Evolutionary conservation across 92 coral and sea anemone species (phyloP).

Genomic region (Chrysogorgia sp.): DNA sequence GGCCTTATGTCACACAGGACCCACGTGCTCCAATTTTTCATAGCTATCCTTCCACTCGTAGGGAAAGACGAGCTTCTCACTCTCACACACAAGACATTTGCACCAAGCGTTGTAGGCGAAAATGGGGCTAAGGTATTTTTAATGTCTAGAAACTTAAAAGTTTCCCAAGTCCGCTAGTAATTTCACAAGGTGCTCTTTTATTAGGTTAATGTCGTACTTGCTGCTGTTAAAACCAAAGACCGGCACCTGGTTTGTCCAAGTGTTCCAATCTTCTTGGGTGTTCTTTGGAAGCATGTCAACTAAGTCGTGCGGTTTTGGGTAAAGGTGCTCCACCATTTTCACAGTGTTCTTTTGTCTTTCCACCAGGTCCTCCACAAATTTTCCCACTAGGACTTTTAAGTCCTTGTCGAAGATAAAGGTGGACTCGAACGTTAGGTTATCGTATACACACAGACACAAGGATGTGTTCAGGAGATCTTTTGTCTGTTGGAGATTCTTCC

Average conservation of each 20-base stretch:
- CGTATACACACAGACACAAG: too few relatives aligned
- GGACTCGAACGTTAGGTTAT: too few relatives aligned
- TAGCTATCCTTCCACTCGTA: constrained; percentile 2
- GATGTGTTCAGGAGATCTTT: too few relatives aligned
- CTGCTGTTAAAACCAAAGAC: constrained; percentile 49
- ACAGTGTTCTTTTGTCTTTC: too few relatives aligned
- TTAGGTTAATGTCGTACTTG: constrained; percentile 49
- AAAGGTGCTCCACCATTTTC: too few relatives aligned
- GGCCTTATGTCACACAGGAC: too few relatives aligned
- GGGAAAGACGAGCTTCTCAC: not conserved
- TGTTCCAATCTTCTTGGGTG: not conserved
- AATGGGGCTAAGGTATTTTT: not conserved
- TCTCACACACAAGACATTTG: not conserved
- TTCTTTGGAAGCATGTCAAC: not conserved
- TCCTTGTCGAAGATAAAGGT: too few relatives aligned
- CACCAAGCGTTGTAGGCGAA: not conserved
- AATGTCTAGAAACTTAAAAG: constrained; percentile 5
- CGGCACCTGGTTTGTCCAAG: constrained; percentile 29
- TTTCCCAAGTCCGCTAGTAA: not conserved
- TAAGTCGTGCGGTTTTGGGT: too few relatives aligned
- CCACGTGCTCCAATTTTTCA: not conserved
- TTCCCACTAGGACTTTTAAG: too few relatives aligned
- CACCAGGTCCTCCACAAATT: too few relatives aligned
- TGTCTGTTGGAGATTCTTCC: too few relatives aligned
- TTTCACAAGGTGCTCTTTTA: constrained; percentile 13